Percentiles rank a stretch among this genome's conserved stretches.
Conservation (phyloP, 2,888 invertebrate genomes). For the Ceraclea dissimilis region DNA sequence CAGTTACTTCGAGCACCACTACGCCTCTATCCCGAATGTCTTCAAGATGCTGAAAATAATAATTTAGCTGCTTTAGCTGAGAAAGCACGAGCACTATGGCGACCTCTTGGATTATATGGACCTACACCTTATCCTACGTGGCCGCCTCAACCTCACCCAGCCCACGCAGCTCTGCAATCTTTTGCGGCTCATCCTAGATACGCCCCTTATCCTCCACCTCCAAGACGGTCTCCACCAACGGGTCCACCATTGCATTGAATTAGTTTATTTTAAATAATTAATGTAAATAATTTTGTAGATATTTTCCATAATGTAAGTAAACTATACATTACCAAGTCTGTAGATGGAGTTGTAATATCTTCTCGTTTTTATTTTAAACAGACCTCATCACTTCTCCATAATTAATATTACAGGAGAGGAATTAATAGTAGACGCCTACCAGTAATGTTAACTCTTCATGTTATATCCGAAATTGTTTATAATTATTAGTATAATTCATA, state of each 20-base stretch:
- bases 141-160: slow-evolving; percentile 75
- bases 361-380: no score
- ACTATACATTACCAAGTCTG: no score
- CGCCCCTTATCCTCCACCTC: slow-evolving; percentile 55
- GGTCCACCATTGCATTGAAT: slow-evolving; percentile 18
- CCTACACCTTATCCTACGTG: slow-evolving; percentile 39
- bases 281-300: neutral
- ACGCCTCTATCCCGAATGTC: slow-evolving; percentile 58
- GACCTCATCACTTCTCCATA: no score
- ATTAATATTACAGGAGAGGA: no score
- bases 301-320: no score
- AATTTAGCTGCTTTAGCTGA: slow-evolving; percentile 47
- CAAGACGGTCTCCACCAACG: slow-evolving; percentile 28
- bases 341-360: no score
- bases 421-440: no score
- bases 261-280: neutral
- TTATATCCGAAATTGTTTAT: no score
- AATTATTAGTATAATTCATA: no score
- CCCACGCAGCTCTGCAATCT: slow-evolving; percentile 71
- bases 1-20: slow-evolving; percentile 60
- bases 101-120: slow-evolving; percentile 42
- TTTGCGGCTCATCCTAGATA: slow-evolving; percentile 52
- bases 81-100: slow-evolving; percentile 47
- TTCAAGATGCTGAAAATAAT: slow-evolving; percentile 44
- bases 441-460: no score